These are phyloP conservation scores for Lemur catta DNA, from an alignment of 2,797 vertebrate species.

Conservation along the genomic window DNA sequence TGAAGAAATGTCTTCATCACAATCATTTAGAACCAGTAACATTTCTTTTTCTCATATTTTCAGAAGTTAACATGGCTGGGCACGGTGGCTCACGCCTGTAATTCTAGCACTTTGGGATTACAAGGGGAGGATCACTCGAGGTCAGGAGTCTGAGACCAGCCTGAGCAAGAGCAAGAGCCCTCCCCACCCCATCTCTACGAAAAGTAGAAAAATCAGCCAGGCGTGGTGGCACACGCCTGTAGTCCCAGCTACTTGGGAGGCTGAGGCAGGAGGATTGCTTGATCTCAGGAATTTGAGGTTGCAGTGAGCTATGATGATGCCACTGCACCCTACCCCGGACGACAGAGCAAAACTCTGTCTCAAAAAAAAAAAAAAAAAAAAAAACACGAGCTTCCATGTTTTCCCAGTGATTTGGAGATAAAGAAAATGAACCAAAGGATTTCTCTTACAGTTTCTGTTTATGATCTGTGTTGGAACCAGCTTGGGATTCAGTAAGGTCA, in stretches of 20 bases:
- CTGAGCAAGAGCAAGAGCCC: background rate
- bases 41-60: background rate
- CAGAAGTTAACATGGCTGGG: background rate
- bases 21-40: background rate
- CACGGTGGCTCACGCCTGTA: background rate
- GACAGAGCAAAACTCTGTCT: no score
- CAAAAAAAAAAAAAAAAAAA: background rate
- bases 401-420: background rate
- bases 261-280: no score
- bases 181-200: background rate
- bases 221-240: no score
- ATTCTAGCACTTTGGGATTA: background rate
- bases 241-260: no score
- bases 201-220: background rate
- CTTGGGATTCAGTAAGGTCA: background rate
- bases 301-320: no score
- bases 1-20: background rate
- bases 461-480: background rate
- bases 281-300: no score
- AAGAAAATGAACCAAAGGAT: background rate
- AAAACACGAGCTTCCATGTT: background rate
- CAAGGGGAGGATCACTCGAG: background rate
- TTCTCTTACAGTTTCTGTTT: constrained; percentile 13
- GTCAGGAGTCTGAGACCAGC: background rate
- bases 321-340: no score